A percentile compares a stretch with the other conserved stretches of the same genome.
phyloP scores from a whole-genome alignment of 2,888 invertebrate genomes.

The Parasteatoda lunata region DNA sequence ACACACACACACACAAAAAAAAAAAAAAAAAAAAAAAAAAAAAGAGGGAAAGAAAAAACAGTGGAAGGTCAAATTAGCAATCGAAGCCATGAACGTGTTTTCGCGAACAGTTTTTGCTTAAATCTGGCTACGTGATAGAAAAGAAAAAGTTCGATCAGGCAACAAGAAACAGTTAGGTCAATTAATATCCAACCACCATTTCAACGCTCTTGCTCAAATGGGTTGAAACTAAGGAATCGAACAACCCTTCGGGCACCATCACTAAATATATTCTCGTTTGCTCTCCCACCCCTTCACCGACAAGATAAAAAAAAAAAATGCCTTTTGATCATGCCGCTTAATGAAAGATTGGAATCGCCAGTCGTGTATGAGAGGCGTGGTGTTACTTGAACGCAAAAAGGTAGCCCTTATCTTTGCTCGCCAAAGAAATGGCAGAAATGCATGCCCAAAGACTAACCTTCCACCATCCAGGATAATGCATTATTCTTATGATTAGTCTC shows the following conservation, averaged over 20 bases:
- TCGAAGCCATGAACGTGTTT: background rate
- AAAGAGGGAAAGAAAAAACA: background rate
- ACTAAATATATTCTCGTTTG: background rate
- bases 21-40: too few relatives aligned
- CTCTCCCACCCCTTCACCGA: background rate
- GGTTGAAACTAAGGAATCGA: background rate
- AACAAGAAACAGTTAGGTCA: slow-evolving; percentile 4
- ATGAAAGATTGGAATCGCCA: slow-evolving; percentile 55
- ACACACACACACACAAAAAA: too few relatives aligned
- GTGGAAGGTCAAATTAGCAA: too few relatives aligned
- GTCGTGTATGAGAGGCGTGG: slow-evolving; percentile 40
- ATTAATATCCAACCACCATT: slow-evolving; percentile 32
- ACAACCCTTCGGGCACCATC: slow-evolving; percentile 14
- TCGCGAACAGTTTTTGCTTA: background rate
- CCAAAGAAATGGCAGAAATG: background rate
- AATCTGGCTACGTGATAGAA: background rate
- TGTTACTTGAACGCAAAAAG: background rate
- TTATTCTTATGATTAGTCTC: slow-evolving; percentile 18
- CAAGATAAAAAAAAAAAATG: background rate
- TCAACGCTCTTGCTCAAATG: slow-evolving; percentile 40
- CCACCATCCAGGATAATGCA: slow-evolving; percentile 20
- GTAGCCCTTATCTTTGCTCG: background rate
- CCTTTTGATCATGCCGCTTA: slow-evolving; percentile 50
- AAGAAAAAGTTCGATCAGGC: slow-evolving; percentile 2
- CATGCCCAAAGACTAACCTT: background rate